Conservation (phyloP, 2,888 invertebrate species). For the Osedax frankpressi region DNA sequence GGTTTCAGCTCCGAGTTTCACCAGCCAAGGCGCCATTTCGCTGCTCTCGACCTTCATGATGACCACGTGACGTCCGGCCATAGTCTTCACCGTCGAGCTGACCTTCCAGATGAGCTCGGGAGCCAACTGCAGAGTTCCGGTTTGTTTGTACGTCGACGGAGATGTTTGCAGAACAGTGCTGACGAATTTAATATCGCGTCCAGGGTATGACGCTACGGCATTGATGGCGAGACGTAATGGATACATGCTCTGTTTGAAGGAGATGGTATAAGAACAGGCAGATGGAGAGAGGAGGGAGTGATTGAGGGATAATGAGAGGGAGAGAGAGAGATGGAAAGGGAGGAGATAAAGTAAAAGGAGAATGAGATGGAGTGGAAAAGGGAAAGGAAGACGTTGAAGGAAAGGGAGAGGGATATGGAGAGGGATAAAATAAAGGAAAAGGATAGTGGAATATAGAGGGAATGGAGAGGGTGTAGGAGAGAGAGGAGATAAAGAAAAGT, state of each 20-base stretch:
- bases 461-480: too few species aligned
- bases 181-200: constrained; percentile 18
- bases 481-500: too few species aligned
- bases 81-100: neutral
- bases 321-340: too few species aligned
- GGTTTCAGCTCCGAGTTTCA: constrained; percentile 4
- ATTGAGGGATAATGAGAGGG: too few species aligned
- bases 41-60: constrained; percentile 21
- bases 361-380: too few species aligned
- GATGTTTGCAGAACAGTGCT: neutral
- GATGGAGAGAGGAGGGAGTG: too few species aligned
- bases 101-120: neutral
- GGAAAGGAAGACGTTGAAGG: too few species aligned
- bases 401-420: too few species aligned
- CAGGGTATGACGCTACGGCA: constrained; percentile 21
- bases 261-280: too few species aligned
- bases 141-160: neutral
- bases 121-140: neutral
- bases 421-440: too few species aligned
- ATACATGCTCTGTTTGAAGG: constrained; percentile 18
- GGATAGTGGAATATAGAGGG: too few species aligned
- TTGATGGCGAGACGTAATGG: constrained; percentile 19
- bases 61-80: constrained; percentile 22
- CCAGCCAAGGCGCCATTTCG: constrained; percentile 20
- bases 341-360: too few species aligned